Base-by-base conservation (phyloP, 1,140 invertebrate genomes). In the Magallana angulata region DNA sequence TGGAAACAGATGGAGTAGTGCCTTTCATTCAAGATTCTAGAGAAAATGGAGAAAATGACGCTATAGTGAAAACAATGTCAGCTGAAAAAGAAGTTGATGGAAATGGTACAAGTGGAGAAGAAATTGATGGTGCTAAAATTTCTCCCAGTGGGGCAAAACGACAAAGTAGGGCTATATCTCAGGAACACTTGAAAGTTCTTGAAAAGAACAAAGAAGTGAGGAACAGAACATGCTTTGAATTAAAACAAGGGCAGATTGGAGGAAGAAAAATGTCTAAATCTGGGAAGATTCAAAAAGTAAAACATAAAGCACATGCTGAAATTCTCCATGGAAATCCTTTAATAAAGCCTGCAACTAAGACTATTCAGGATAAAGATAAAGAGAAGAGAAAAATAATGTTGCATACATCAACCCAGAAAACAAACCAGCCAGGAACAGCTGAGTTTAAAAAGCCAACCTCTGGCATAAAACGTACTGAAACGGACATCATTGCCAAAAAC, bases 261-360 rank as follows among this genome's bases (percentile, higher is more conserved):
- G 68, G 68, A 76, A 76, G 68, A 24, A 76, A 76, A 76, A 76
- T 76, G 24, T 76, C 24, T 12, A 76, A 76, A 76, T 76, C 68
- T 2, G 68, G 3, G 12, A 76, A 76, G 24, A 30, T 76, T 36
- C 24, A 76, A 30, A 76, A 76, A 5, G 5, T 76, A 8, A 76
- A 76, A 30, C 68, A 76, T 30, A 18, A 11, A 30, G 68, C 36
- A 30, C 68, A 76, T 76, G 68, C 8, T 4, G 68, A 76, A 12
- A 24, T 12, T 30, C 18, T 76, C 36, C 68, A 76, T 9, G 24
- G 24, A 30, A 76, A 76, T 30, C 24, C 24, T 76, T 7, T 76
- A 11, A 30, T 12, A 3, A 76, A 76, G 36, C 68, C 24, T 76
- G 68, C 36, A 5, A 3, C 68, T 12, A 76, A 36, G 36, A 12